A percentile compares a stretch with the other conserved stretches of the same genome.
Evolutionary conservation across 2,797 vertebrate species (phyloP).

Genomic region (Pyrocephalus nanus): DNA sequence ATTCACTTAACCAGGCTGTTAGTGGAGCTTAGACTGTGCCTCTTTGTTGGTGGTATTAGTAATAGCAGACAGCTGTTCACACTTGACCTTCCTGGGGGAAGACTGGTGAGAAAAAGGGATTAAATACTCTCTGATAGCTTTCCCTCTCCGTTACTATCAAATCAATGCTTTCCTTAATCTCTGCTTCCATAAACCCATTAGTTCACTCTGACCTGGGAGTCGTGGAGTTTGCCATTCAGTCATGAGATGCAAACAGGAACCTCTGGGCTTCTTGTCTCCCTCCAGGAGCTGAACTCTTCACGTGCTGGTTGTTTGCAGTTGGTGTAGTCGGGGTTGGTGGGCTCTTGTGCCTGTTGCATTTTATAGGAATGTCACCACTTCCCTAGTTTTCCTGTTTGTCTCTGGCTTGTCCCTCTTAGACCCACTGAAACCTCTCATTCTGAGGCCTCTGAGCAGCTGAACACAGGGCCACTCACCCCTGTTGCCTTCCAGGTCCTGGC

Average conservation of each 20-base stretch:
- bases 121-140: constrained; percentile 4
- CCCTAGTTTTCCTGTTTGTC: background rate
- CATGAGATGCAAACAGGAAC: background rate
- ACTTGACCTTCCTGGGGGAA: background rate
- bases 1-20: constrained; percentile 24
- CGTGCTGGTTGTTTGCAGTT: background rate
- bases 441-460: background rate
- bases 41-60: constrained; percentile 22
- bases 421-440: background rate
- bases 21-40: background rate
- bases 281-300: background rate
- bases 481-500: constrained; percentile 59
- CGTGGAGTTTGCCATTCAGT: fast-evolving
- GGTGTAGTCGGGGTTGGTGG: background rate
- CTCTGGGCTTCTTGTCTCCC: background rate
- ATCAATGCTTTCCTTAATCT: background rate
- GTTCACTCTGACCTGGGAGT: background rate
- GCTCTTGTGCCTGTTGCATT: background rate
- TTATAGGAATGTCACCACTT: background rate
- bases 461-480: background rate
- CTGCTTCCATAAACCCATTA: background rate
- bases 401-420: background rate
- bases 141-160: constrained; percentile 5
- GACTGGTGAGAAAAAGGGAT: background rate
- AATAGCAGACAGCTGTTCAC: constrained; percentile 57